phyloP scores from a whole-genome alignment of 2,797 vertebrate species.

The Cuculus canorus region DNA sequence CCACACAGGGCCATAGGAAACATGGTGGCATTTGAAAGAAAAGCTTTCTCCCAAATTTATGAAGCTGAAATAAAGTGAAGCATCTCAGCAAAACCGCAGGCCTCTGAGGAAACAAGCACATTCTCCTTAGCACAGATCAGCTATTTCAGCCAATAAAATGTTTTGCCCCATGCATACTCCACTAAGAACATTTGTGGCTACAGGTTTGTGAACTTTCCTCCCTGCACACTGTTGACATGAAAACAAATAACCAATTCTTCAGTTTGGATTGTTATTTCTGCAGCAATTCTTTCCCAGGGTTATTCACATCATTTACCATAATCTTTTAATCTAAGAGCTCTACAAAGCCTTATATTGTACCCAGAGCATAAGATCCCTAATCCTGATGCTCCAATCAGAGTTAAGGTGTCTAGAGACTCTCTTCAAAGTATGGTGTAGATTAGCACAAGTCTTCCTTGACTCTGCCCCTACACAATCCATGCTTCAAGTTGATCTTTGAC shows the following conservation, averaged over 20 bases:
- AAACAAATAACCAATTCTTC: background rate
- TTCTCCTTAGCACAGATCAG: background rate
- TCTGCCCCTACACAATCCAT: background rate
- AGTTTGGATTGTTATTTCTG: background rate
- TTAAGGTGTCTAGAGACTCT: background rate
- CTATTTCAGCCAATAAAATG: background rate
- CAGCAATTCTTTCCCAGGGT: background rate
- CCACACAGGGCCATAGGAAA: background rate
- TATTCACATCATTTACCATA: background rate
- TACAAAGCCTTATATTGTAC: background rate
- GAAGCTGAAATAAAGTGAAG: background rate
- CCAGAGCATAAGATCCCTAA: background rate
- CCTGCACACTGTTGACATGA: background rate
- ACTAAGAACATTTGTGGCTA: background rate
- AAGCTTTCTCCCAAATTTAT: background rate
- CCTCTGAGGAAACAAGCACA: fast-evolving
- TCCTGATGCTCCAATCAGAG: background rate
- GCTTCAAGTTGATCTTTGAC: background rate
- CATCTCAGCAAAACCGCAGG: background rate
- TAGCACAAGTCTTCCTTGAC: background rate
- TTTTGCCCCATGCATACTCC: background rate
- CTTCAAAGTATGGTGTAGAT: fast-evolving
- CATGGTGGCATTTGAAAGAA: fast-evolving
- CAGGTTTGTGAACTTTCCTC: background rate
- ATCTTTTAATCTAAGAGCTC: background rate